Evolutionary conservation across 37 sponge, comb jelly and placozoan species (phyloP).

Genomic region (Eunapius fragilis): DNA sequence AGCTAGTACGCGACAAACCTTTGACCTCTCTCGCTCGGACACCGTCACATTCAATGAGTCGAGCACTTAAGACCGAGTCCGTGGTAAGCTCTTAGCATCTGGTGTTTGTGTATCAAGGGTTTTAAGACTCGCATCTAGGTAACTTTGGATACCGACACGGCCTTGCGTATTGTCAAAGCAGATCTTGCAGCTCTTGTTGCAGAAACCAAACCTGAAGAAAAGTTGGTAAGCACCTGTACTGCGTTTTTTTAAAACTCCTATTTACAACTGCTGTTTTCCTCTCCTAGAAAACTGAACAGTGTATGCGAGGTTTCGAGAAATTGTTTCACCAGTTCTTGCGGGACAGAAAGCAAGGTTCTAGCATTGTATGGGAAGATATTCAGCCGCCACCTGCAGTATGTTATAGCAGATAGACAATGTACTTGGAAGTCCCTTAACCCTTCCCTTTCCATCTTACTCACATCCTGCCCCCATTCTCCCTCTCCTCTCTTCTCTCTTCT

Average conservation of each 20-base stretch:
- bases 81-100: not conserved
- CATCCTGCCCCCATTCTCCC: not conserved
- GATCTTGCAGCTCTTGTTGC: conserved; percentile 40
- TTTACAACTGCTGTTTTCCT: not conserved
- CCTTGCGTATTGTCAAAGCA: conserved; percentile 38
- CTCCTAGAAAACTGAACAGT: not conserved
- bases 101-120: not conserved
- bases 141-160: conserved; percentile 50
- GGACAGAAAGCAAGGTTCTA: conserved; percentile 43
- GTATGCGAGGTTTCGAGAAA: conserved; percentile 41
- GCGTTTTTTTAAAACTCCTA: not conserved
- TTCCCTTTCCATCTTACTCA: not conserved
- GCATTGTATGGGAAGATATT: conserved; percentile 69
- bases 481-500: not conserved
- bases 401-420: not conserved
- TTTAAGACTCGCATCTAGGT: conserved; percentile 6
- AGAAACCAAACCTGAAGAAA: conserved; percentile 11
- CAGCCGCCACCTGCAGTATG: conserved; percentile 8
- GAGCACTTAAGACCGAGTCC: not conserved
- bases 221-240: conserved; percentile 8
- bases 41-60: not conserved
- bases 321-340: conserved; percentile 65
- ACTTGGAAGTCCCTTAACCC: not conserved
- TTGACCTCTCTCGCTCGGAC: not conserved
- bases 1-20: not conserved